These are phyloP conservation scores for Cavia porcellus DNA, from an alignment of 2,113 vertebrate genomes.

Conservation along the genomic window DNA sequence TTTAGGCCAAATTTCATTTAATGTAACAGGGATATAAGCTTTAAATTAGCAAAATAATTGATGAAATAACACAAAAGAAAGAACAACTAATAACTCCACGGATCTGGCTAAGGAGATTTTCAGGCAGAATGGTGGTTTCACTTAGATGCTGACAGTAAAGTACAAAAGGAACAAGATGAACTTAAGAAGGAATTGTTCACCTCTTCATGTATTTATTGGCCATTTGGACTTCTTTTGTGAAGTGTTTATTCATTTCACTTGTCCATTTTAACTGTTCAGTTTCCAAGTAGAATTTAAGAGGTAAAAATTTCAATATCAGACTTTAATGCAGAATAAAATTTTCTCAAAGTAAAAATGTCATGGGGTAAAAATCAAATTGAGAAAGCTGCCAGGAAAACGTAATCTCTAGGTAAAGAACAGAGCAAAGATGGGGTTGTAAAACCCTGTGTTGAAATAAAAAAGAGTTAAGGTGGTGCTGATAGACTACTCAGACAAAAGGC, in stretches of 20 bases:
- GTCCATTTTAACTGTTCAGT: neutral
- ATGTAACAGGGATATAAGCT: neutral
- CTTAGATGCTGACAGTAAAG: neutral
- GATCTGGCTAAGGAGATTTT: neutral
- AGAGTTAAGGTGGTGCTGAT: neutral
- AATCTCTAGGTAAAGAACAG: neutral
- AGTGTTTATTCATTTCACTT: neutral
- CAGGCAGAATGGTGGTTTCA: neutral
- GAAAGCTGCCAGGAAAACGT: neutral
- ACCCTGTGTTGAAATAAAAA: neutral
- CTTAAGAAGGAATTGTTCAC: neutral
- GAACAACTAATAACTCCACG: neutral
- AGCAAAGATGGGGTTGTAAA: neutral
- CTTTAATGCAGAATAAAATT: neutral
- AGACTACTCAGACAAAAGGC: neutral
- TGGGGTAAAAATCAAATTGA: neutral
- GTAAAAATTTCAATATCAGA: neutral
- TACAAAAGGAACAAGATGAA: neutral
- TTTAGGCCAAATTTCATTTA: neutral
- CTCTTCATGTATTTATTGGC: neutral
- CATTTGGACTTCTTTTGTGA: neutral
- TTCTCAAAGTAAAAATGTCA: conserved; percentile 26
- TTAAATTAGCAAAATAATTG: neutral
- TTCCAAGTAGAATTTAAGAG: conserved; percentile 27
- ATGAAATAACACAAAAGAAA: neutral